phyloP scores from a whole-genome alignment of 2,888 invertebrate species.

The Caenorhabditis macrosperma region DNA sequence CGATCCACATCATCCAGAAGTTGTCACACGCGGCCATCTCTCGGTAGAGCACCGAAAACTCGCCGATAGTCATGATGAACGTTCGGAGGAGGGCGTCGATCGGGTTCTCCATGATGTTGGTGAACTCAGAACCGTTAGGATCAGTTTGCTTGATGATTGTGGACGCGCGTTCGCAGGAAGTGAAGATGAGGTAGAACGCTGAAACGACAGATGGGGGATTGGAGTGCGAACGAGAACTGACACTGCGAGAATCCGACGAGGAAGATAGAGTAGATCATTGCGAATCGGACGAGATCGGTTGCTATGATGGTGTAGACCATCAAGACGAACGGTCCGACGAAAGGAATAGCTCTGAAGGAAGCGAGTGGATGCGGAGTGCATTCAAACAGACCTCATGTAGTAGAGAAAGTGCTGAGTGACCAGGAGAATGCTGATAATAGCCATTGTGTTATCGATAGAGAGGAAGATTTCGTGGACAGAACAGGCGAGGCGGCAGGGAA shows the following conservation, averaged over 20 bases:
- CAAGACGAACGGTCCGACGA: conserved; percentile 98
- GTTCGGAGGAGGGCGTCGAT: conserved; percentile 86
- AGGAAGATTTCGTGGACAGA: conserved; percentile 56
- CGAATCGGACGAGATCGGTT: conserved; percentile 85
- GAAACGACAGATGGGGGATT: too few species aligned
- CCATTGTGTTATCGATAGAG: conserved; percentile 67
- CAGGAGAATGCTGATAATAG: conserved; percentile 65
- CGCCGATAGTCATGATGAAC: conserved; percentile 96
- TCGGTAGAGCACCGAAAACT: conserved; percentile 70
- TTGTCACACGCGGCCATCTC: conserved; percentile 70
- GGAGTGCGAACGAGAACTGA: conserved; percentile 14
- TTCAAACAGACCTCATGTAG: conserved; percentile 52
- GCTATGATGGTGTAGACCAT: conserved; percentile 98
- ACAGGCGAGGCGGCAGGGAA: conserved; percentile 85
- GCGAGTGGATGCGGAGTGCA: background rate
- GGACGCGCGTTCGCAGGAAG: conserved; percentile 84
- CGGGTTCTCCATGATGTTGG: conserved; percentile 61
- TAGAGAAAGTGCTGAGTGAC: conserved; percentile 69
- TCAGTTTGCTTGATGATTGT: conserved; percentile 15
- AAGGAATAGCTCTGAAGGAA: conserved; percentile 65
- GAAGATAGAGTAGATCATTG: conserved; percentile 96
- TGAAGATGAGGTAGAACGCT: conserved; percentile 89
- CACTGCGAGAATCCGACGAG: conserved; percentile 97
- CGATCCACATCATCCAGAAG: conserved; percentile 65
- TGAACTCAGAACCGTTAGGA: conserved; percentile 36